phyloP scores from a whole-genome alignment of 2,113 vertebrate species.

The Gymnorhina tibicen region DNA sequence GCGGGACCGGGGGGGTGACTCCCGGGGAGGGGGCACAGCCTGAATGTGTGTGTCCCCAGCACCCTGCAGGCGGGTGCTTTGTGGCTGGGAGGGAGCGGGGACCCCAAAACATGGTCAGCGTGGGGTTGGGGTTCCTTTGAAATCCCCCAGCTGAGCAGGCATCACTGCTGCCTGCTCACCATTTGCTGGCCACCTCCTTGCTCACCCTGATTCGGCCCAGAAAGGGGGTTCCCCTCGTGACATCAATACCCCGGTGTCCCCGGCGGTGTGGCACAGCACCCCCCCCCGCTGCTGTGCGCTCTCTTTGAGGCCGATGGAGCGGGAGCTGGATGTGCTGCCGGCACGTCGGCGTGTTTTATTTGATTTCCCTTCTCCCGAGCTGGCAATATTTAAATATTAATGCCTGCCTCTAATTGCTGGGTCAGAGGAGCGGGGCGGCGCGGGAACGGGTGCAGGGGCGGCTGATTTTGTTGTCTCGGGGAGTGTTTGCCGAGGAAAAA shows the following conservation, averaged over 20 bases:
- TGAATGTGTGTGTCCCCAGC: background rate
- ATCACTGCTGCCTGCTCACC: background rate
- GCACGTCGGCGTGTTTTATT: background rate
- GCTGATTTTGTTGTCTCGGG: constrained; percentile 5
- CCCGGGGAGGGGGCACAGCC: background rate
- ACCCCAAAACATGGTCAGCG: background rate
- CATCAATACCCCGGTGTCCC: fast-evolving
- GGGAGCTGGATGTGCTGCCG: background rate
- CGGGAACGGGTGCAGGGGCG: background rate
- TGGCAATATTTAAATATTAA: constrained; percentile 43
- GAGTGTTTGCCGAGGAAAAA: background rate
- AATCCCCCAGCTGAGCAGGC: background rate
- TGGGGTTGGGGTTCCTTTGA: background rate
- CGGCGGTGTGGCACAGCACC: fast-evolving
- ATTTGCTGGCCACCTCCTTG: background rate
- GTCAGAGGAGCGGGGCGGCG: background rate
- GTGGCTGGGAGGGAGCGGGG: background rate
- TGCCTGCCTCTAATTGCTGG: constrained; percentile 30
- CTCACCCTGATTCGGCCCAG: background rate
- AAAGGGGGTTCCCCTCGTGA: background rate
- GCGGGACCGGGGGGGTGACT: background rate
- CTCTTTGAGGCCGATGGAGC: background rate
- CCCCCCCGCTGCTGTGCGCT: background rate
- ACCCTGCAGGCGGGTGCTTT: background rate
- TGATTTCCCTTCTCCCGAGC: constrained; percentile 27